A percentile compares a stretch with the other conserved stretches of the same genome.
phyloP scores from a whole-genome alignment of 1,140 invertebrate genomes.

The Spodoptera litura region DNA sequence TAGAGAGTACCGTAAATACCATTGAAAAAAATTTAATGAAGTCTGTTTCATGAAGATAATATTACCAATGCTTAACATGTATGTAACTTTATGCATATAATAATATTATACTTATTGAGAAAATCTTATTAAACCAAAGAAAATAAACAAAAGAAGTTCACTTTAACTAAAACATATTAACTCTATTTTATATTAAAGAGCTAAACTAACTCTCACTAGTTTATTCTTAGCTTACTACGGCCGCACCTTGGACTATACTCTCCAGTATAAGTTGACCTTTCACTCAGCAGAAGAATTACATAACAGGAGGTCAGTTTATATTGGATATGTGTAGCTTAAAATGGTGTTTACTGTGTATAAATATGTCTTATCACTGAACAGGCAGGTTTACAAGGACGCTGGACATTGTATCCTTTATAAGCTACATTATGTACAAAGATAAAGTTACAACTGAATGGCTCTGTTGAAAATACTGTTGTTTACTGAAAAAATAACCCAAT shows the following conservation, averaged over 20 bases:
- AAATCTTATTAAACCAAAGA: not conserved
- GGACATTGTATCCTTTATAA: not conserved
- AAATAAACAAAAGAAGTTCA: not conserved
- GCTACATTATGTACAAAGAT: not conserved
- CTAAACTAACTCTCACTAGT: conserved; percentile 17
- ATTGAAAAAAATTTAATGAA: too few relatives aligned
- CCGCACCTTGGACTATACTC: not conserved
- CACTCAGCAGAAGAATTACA: too few relatives aligned
- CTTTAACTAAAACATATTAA: conserved; percentile 17
- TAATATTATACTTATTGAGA: not conserved
- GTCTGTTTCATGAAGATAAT: too few relatives aligned
- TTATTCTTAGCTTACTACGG: conserved; percentile 3
- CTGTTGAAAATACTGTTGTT: too few relatives aligned
- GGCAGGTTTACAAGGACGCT: conserved; percentile 10
- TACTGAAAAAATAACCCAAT: too few relatives aligned
- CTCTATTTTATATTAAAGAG: conserved; percentile 21
- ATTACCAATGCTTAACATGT: not conserved
- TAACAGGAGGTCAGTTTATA: not conserved
- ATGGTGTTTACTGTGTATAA: conserved; percentile 12
- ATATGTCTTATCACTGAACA: conserved; percentile 19
- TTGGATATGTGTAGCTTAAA: not conserved
- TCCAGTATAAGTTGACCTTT: not conserved
- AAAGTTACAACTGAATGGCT: too few relatives aligned
- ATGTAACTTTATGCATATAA: not conserved
- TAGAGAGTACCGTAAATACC: too few relatives aligned